Base-by-base conservation (phyloP, 2,888 invertebrate genomes). In the Habrosyne pyritoides region DNA sequence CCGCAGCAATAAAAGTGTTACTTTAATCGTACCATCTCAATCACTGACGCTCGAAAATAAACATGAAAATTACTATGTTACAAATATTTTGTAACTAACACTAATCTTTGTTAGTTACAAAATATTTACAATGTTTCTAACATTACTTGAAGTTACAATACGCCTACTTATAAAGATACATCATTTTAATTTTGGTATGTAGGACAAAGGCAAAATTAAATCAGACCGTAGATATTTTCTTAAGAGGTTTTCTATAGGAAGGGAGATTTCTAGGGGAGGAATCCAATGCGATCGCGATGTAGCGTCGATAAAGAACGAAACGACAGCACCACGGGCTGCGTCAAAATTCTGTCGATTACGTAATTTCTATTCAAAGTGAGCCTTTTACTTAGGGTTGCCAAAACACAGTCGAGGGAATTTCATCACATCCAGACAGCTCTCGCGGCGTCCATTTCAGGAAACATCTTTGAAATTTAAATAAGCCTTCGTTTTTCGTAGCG, bases 361-460 rank as follows among this genome's bases (percentile, higher is more conserved):
- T 81, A 78, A 85, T 86, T 85, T 81, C 80, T 79, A 86, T 88
- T 87, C 85, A 84, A 85, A 86, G 79, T 79, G 66, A 67, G 63
- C 66, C 69, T 73, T 61, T 72, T 60, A 59, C 63, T 64, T 67
- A 74, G 73, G 75, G 71, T 60, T 75, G 73, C 66, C 73, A 73
- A 80, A 82, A 52, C 42, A 60, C 61, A 63, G 61, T 60, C 61
- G 53, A 64, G 63, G 65, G 65, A 67, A 61, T 64, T 64, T 62
- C 56, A 61, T 57, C 55, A 53, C 61, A 60, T 61, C 58, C 61
- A 70, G 67, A 67, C 64, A 53, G 63, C 61, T 63, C 59, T 48
- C 57, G 61, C 67, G 60, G 66, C 59, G 60, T 73, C 71, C 73
- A 72, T 72, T 60, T 63, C 8, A 68, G 67, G 75, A 70, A 66